Evolutionary conservation across 1,140 invertebrate species (phyloP).

Genomic region (Hypothenemus hampei): DNA sequence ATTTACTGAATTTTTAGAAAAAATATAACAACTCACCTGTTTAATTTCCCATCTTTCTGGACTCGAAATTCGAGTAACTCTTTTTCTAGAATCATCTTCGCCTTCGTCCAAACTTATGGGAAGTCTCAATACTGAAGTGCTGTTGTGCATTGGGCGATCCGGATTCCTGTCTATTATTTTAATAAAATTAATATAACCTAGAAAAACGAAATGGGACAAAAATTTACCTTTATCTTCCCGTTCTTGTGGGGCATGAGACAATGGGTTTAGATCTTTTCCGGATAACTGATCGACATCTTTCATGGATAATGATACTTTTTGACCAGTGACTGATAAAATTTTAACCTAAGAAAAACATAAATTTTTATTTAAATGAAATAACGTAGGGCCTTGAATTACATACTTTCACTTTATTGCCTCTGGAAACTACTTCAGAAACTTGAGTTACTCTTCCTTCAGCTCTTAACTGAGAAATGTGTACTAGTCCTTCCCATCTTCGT

Average conservation of each 20-base stretch:
- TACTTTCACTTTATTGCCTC: constrained; percentile 89
- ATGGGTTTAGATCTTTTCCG: constrained; percentile 91
- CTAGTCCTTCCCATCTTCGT: constrained; percentile 88
- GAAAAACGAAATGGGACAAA: constrained; percentile 3
- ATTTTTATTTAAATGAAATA: background rate
- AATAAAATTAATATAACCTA: constrained; percentile 3
- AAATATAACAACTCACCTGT: constrained; percentile 45
- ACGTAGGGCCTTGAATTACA: background rate
- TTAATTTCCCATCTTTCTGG: constrained; percentile 93
- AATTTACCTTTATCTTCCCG: constrained; percentile 56
- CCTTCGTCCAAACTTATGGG: constrained; percentile 59
- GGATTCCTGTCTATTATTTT: constrained; percentile 66
- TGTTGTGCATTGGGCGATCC: constrained; percentile 61
- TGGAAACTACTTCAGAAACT: constrained; percentile 88
- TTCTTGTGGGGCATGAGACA: constrained; percentile 57
- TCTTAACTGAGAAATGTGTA: constrained; percentile 94
- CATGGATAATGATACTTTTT: constrained; percentile 95
- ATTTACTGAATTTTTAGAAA: too few species aligned
- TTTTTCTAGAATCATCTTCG: constrained; percentile 73
- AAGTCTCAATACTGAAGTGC: constrained; percentile 62
- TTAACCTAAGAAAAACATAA: too few species aligned
- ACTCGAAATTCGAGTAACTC: constrained; percentile 89
- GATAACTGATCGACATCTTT: constrained; percentile 97
- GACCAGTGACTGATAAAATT: constrained; percentile 83
- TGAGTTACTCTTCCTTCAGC: constrained; percentile 91